These are phyloP conservation scores for Mimas tiliae DNA, from an alignment of 2,888 invertebrate genomes.

Conservation along the genomic window DNA sequence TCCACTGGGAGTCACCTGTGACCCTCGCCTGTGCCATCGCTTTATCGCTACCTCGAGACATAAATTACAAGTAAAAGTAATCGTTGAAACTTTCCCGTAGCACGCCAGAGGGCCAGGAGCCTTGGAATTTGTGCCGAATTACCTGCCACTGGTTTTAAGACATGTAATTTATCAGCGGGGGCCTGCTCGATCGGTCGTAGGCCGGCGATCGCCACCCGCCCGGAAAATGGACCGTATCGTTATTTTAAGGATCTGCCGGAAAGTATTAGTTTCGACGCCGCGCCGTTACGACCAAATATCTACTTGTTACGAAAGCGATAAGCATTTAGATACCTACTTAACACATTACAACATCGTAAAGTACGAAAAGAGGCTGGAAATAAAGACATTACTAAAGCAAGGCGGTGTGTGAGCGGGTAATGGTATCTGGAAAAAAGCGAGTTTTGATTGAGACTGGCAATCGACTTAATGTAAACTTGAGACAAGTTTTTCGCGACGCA, in stretches of 20 bases:
- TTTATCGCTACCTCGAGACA: slow-evolving; percentile 73
- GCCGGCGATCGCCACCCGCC: slow-evolving; percentile 55
- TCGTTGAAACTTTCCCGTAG: slow-evolving; percentile 79
- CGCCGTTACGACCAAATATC: slow-evolving; percentile 42
- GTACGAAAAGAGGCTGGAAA: slow-evolving; percentile 34
- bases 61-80: slow-evolving; percentile 82
- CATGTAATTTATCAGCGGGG: slow-evolving; percentile 86
- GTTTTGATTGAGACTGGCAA: slow-evolving; percentile 83
- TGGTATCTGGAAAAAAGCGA: slow-evolving; percentile 73
- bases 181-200: slow-evolving; percentile 64
- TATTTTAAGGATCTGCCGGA: slow-evolving; percentile 56
- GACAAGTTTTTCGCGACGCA: slow-evolving; percentile 78
- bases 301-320: slow-evolving; percentile 54
- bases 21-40: slow-evolving; percentile 64
- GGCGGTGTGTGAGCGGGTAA: slow-evolving; percentile 53
- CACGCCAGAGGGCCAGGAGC: slow-evolving; percentile 65
- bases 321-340: slow-evolving; percentile 48
- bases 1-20: slow-evolving; percentile 71
- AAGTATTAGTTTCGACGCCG: slow-evolving; percentile 50
- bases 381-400: slow-evolving; percentile 60
- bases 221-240: slow-evolving; percentile 68
- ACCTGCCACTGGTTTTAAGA: slow-evolving; percentile 87
- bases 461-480: slow-evolving; percentile 83
- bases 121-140: slow-evolving; percentile 81
- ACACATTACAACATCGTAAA: slow-evolving; percentile 43